Percentiles rank a stretch among this genome's conserved stretches.
Conservation (phyloP, 1,140 invertebrate species). For the Sycophila sp. region DNA sequence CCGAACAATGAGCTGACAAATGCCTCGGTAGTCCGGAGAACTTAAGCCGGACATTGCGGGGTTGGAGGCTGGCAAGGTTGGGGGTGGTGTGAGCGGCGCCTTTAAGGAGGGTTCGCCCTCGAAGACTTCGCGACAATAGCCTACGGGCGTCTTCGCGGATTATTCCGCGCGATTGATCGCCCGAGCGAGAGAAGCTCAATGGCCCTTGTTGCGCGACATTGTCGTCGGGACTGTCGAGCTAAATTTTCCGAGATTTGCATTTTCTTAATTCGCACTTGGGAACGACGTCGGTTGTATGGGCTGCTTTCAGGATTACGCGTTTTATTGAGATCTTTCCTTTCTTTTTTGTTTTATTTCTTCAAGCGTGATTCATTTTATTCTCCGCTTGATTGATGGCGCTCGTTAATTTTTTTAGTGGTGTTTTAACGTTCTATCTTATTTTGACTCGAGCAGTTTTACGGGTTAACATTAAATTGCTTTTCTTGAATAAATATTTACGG, state of each 20-base stretch:
- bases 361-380: background rate
- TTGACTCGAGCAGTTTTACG: no score
- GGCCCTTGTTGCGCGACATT: constrained; percentile 1
- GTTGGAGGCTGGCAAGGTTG: constrained; percentile 3
- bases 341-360: background rate
- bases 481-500: no score
- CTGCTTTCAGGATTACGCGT: no score
- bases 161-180: constrained; percentile 37
- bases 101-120: constrained; percentile 25
- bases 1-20: constrained; percentile 65
- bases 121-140: background rate
- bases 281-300: no score
- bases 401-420: background rate
- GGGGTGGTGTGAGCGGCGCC: no score
- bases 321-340: no score
- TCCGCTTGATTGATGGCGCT: background rate
- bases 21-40: constrained; percentile 44
- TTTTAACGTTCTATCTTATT: no score
- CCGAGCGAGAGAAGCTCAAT: background rate
- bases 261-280: background rate
- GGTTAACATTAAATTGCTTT: no score
- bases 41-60: constrained; percentile 41
- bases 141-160: constrained; percentile 23
- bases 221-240: background rate
- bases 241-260: constrained; percentile 15